Percentiles rank a stretch among this genome's conserved stretches.
Evolutionary conservation across 2,113 vertebrate species (phyloP).

Genomic region (Ochotona curzoniae): DNA sequence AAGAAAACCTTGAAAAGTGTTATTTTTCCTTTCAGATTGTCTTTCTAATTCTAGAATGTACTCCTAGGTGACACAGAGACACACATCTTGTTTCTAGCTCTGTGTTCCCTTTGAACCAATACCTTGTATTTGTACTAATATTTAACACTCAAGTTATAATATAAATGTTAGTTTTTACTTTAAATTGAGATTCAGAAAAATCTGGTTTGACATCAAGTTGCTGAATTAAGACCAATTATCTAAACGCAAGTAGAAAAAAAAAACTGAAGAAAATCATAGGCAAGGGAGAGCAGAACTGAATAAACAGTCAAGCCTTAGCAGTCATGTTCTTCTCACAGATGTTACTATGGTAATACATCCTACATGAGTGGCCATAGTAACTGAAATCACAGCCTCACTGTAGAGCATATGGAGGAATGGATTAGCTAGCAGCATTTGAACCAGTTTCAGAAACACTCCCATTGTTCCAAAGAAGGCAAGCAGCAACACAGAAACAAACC

Average conservation of each 20-base stretch:
- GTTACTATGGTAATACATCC: background rate
- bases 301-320: slow-evolving; percentile 15
- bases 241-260: slow-evolving; percentile 57
- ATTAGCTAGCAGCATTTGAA: slow-evolving; percentile 8
- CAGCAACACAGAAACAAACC: background rate
- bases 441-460: slow-evolving; percentile 43
- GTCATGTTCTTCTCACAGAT: background rate
- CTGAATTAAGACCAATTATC: slow-evolving; percentile 23
- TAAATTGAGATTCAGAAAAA: slow-evolving; percentile 37
- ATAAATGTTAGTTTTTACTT: background rate
- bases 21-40: background rate
- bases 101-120: background rate
- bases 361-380: slow-evolving; percentile 39
- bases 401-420: slow-evolving; percentile 24
- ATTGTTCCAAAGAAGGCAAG: background rate
- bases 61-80: background rate
- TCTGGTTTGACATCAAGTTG: background rate
- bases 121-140: background rate
- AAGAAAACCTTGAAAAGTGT: background rate
- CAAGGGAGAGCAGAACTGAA: background rate
- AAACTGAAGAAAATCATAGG: background rate
- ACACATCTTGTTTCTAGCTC: background rate
- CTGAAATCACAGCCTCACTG: background rate
- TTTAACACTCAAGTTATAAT: background rate
- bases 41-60: background rate